A percentile compares a stretch with the other conserved stretches of the same genome.
Evolutionary conservation across 2,113 vertebrate species (phyloP).

Genomic region (Tyto alba): DNA sequence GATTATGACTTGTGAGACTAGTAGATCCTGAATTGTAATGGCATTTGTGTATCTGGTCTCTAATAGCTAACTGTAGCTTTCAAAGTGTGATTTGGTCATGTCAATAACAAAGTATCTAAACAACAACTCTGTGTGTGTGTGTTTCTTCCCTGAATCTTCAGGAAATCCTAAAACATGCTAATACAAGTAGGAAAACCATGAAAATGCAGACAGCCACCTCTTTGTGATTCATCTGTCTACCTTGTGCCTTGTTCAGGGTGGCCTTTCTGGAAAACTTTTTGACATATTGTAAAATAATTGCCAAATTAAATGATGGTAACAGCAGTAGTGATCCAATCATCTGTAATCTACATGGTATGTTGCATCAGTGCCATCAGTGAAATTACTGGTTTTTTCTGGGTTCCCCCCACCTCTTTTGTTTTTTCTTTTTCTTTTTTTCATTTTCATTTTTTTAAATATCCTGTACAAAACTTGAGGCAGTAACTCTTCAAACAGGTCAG

Average conservation of each 20-base stretch:
- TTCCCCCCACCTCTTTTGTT: fast-evolving
- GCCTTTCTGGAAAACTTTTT: background rate
- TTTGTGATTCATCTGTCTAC: background rate
- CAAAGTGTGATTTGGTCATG: background rate
- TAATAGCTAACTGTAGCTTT: background rate
- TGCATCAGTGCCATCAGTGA: background rate
- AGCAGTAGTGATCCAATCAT: background rate
- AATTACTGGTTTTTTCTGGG: background rate
- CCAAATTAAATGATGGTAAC: background rate
- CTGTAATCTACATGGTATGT: background rate
- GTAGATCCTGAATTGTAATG: background rate
- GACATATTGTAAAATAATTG: background rate
- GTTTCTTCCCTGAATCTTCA: background rate
- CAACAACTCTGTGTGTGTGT: background rate
- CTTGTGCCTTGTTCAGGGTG: background rate
- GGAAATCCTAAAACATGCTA: background rate
- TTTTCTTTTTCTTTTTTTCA: fast-evolving
- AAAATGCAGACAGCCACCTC: background rate
- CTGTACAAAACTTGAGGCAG: background rate
- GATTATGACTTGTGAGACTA: background rate
- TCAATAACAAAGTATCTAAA: background rate
- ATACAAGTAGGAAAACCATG: background rate
- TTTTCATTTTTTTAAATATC: background rate
- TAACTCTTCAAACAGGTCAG: background rate
- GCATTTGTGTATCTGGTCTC: background rate